Base-by-base conservation (phyloP, 2,797 vertebrate species). In the Enteromius unitaeniatus region DNA sequence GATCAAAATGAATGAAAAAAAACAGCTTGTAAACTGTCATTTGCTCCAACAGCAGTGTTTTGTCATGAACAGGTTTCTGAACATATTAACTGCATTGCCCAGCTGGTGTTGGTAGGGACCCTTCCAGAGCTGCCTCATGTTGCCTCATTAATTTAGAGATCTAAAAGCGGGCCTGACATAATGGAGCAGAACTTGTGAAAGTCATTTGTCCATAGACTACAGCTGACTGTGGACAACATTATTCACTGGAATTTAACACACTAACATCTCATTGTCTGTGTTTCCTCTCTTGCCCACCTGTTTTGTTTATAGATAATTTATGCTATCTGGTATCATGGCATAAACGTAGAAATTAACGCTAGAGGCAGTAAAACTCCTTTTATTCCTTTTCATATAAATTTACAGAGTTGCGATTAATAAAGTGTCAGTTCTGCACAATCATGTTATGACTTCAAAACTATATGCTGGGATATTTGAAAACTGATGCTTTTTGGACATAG, bases 81-180 rank as follows among this genome's bases (percentile, higher is more conserved):
- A 92, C 91, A 91, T 94, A 91, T 93, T 93, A 93, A 93, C 92
- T 91, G 88, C 86, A 84, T 88, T 88, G 75, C 87, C 88, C 93
- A 93, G 91, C 91, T 93, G 91, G 86, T 86, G 87, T 14, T 31
- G 74, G 87, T 85, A 73, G 89, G 86, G 83, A 82, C 3, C n/a
- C 80, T 85, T 89, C 72, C 58, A 88, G 90, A 91, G 83, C 89
- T 85, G 88, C 86, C 90, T 91, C 89, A 80, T 83, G 86, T 19
- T 85, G 90, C 91, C 89, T 91, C 91, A 92, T 93, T 93, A 89
- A 88, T 88, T 84, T 89, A 89, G 85, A 92, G 78, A 90, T 90
- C 85, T 89, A 85, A 75, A 83, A 82, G 86, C 62, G 28, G 68
- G 26, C 65, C 83, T 73, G 82, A 85, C 74, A 89, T 83, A 85